A percentile compares a stretch with the other conserved stretches of the same genome.
phyloP scores from a whole-genome alignment of 2,888 invertebrate species.

The Parnassius mnemosyne region DNA sequence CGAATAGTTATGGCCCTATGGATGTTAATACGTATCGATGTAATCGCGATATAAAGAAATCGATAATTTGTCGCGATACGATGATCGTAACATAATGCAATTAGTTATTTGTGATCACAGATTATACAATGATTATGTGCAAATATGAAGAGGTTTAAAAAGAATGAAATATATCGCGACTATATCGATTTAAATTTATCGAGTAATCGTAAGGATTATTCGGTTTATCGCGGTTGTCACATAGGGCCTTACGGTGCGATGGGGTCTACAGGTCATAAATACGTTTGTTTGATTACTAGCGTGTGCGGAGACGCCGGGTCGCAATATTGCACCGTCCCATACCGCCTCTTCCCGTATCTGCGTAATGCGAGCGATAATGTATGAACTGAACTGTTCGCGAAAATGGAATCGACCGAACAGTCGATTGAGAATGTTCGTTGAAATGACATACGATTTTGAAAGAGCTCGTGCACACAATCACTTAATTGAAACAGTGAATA shows the following conservation, averaged over 20 bases:
- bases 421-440: slow-evolving; percentile 2
- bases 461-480: slow-evolving; percentile 20
- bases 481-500: slow-evolving; percentile 4
- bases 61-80: neutral
- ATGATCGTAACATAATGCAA: neutral
- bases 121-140: slow-evolving; percentile 4
- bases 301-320: slow-evolving; percentile 29
- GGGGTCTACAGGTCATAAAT: slow-evolving; percentile 30
- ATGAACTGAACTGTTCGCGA: slow-evolving; percentile 14
- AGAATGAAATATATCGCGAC: slow-evolving; percentile 2
- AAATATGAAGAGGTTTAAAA: too few species aligned
- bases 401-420: neutral
- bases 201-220: neutral
- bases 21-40: slow-evolving; percentile 24
- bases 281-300: slow-evolving; percentile 31
- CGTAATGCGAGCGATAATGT: slow-evolving; percentile 32
- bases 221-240: slow-evolving; percentile 21
- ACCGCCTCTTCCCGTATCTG: slow-evolving; percentile 30
- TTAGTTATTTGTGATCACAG: slow-evolving; percentile 2
- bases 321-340: slow-evolving; percentile 28
- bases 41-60: slow-evolving; percentile 18
- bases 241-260: slow-evolving; percentile 27
- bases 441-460: slow-evolving; percentile 16
- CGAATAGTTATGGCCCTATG: slow-evolving; percentile 33
- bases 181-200: slow-evolving; percentile 13